phyloP scores from a whole-genome alignment of 2,888 invertebrate genomes.

The Oxytorus armatus region DNA sequence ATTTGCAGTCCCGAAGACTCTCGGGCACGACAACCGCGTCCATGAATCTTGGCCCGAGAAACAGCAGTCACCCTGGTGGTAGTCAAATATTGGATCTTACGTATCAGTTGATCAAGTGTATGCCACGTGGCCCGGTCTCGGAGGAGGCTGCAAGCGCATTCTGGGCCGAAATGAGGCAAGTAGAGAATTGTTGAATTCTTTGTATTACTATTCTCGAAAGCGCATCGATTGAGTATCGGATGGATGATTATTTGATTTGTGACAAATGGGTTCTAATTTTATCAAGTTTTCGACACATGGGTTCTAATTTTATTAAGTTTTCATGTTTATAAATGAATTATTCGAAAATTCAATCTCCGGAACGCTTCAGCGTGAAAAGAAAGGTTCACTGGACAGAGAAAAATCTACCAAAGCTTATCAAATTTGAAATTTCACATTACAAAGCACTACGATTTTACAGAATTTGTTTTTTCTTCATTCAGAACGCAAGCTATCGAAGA shows the following conservation, averaged over 20 bases:
- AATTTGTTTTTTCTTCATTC: not conserved
- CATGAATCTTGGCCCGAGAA: slow-evolving; percentile 65
- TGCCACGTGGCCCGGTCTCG: slow-evolving; percentile 53
- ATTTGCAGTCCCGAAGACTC: slow-evolving; percentile 75
- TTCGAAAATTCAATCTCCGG: too few species aligned
- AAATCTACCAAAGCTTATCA: too few species aligned
- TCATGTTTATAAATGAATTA: too few species aligned
- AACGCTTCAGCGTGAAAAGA: too few species aligned
- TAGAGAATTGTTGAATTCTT: not conserved
- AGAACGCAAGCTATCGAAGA: slow-evolving; percentile 53
- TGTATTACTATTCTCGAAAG: not conserved
- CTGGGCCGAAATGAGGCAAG: slow-evolving; percentile 61
- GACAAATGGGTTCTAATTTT: too few species aligned
- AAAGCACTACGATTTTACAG: too few species aligned
- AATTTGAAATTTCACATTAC: too few species aligned
- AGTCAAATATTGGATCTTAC: slow-evolving; percentile 64
- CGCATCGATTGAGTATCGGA: too few species aligned
- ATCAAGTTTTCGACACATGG: too few species aligned
- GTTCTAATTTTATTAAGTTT: too few species aligned
- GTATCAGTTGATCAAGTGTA: slow-evolving; percentile 61
- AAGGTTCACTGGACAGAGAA: too few species aligned
- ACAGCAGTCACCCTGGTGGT: slow-evolving; percentile 36
- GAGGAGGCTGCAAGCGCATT: slow-evolving; percentile 61
- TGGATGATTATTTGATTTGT: not conserved
- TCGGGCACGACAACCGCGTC: slow-evolving; percentile 75